These are phyloP conservation scores for Crotalus horridus DNA, from an alignment of 2,113 vertebrate species.

Conservation along the genomic window DNA sequence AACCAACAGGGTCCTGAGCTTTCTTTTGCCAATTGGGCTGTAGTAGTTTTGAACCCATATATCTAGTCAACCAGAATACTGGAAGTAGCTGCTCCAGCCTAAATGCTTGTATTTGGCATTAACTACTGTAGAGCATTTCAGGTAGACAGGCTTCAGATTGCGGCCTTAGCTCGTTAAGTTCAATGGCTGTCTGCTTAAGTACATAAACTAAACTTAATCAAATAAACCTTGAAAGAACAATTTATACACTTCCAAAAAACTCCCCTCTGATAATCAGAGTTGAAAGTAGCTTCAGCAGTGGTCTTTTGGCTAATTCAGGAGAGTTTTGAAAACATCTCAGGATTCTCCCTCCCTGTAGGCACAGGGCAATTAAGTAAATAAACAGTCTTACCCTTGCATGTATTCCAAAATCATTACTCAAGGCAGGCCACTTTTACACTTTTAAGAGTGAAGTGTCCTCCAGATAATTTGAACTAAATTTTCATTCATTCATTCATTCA, in stretches of 20 bases:
- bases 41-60: neutral
- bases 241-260: neutral
- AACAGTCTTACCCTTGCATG: neutral
- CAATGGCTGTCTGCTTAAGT: neutral
- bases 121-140: neutral
- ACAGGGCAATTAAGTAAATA: too few species aligned
- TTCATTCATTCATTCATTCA: too few species aligned
- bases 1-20: too few species aligned
- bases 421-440: too few species aligned
- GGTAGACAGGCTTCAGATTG: neutral
- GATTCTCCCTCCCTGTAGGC: neutral
- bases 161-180: neutral
- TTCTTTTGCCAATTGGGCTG: too few species aligned
- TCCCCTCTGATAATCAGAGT: neutral
- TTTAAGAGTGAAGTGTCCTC: too few species aligned
- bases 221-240: neutral
- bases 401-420: neutral
- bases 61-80: neutral
- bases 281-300: neutral
- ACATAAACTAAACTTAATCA: neutral
- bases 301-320: neutral
- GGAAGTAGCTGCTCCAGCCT: neutral
- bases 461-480: too few species aligned
- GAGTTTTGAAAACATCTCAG: neutral
- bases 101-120: neutral